Evolutionary conservation across 2,888 invertebrate species (phyloP).

Genomic region (Morpho deidamia): DNA sequence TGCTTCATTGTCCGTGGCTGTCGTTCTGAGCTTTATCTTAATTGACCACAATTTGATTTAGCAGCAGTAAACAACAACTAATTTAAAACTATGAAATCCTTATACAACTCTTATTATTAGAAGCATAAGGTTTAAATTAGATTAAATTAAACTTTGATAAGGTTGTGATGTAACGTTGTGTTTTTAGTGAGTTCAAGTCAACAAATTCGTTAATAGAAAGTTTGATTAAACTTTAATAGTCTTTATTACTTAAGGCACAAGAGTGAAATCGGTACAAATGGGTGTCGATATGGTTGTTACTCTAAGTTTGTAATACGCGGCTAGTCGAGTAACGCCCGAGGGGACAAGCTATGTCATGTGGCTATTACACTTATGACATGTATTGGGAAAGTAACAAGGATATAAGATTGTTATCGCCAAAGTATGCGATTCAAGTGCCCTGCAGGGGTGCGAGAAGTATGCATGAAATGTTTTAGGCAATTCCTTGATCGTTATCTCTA

Average conservation of each 20-base stretch:
- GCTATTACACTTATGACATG: slow-evolving; percentile 62
- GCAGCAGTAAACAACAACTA: slow-evolving; percentile 42
- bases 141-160: slow-evolving; percentile 29
- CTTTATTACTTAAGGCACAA: slow-evolving; percentile 28
- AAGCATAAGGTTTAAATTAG: slow-evolving; percentile 31
- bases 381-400: slow-evolving; percentile 68
- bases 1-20: slow-evolving; percentile 66
- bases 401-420: slow-evolving; percentile 61
- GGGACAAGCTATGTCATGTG: slow-evolving; percentile 66
- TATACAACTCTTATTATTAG: slow-evolving; percentile 19
- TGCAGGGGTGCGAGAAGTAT: slow-evolving; percentile 26
- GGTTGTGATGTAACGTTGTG: slow-evolving; percentile 16
- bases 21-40: slow-evolving; percentile 71
- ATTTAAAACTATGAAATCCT: slow-evolving; percentile 30
- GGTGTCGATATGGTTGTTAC: slow-evolving; percentile 20
- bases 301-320: slow-evolving; percentile 38
- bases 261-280: slow-evolving; percentile 3
- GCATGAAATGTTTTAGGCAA: slow-evolving; percentile 27
- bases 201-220: slow-evolving; percentile 21
- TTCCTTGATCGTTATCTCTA: slow-evolving; percentile 36
- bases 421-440: slow-evolving; percentile 51
- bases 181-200: slow-evolving; percentile 25
- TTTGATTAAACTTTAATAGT: slow-evolving; percentile 21
- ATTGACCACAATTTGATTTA: slow-evolving; percentile 76
- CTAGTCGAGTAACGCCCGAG: slow-evolving; percentile 56